A percentile compares a stretch with the other conserved stretches of the same genome.
These are phyloP conservation scores for Xylota sylvarum DNA, from an alignment of 2,888 invertebrate species.

Conservation along the genomic window DNA sequence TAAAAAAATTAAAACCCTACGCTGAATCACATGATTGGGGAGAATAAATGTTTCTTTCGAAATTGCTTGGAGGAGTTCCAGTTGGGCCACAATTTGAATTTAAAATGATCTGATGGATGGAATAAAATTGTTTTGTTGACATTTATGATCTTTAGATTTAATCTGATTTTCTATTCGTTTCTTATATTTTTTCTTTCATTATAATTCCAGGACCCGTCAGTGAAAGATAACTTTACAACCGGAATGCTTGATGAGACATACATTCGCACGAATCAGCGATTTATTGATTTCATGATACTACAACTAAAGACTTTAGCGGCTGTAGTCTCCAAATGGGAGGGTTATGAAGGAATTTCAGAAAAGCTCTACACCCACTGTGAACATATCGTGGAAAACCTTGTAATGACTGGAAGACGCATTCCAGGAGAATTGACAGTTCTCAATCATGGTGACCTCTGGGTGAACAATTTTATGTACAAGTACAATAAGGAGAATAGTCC, in stretches of 20 bases:
- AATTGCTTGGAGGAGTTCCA: too few species aligned
- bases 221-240: constrained; percentile 80
- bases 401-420: constrained; percentile 80
- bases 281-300: constrained; percentile 81
- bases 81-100: too few species aligned
- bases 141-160: too few species aligned
- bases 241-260: constrained; percentile 83
- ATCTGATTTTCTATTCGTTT: too few species aligned
- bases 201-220: constrained; percentile 80
- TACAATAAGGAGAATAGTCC: constrained; percentile 83
- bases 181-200: background rate
- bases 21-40: too few species aligned
- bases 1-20: too few species aligned
- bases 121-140: too few species aligned
- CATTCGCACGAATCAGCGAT: constrained; percentile 81
- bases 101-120: too few species aligned
- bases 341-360: constrained; percentile 83
- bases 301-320: constrained; percentile 82
- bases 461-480: constrained; percentile 86
- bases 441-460: constrained; percentile 86
- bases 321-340: constrained; percentile 84
- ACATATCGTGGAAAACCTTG: constrained; percentile 82
- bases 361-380: constrained; percentile 83
- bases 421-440: constrained; percentile 85
- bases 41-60: too few species aligned